Evolutionary conservation across 2,888 invertebrate genomes (phyloP), one percentile per base, ranked within the genome.

Genomic region (Artemia sinica): DNA sequence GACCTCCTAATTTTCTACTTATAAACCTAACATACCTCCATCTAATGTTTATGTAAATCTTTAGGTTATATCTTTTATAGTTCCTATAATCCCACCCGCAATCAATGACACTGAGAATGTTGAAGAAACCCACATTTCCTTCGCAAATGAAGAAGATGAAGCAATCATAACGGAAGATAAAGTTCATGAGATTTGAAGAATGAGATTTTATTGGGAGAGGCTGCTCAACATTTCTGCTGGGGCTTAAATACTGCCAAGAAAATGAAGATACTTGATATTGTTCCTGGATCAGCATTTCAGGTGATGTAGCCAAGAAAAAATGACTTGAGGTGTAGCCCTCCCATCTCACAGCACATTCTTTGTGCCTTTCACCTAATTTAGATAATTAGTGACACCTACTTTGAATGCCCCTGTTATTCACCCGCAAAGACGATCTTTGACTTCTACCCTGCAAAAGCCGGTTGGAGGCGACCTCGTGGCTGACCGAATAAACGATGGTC

Each of bases 231-330:
- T 72, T 78, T 76, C 72, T 79, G 79, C 73, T 79, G 76, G 73
- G 78, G 79, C 13, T 76, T 74, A 71, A 74, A 74, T 5, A 76
- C 78, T 18, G 78, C 77, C 1, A 71, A 74, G 67, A 72, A 77
- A 52, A 74, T 79, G 73, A 72, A 72, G 12, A 74, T 78, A 67
- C 73, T 71, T 18, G 77, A 77, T 67, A 75, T 79, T 12, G 72
- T 75, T 50, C 75, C 76, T 58, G 74, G 76, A 49, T 76, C 75
- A 71, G 78, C 78, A 63, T 78, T 78, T 73, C 78, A 78, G 73
- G 79, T 79, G 73, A 69, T 18, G 12, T 28, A 28, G 28, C 28
- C 28, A 28, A 28, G 28, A 28, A 28, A 28, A 28, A 28, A 28
- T 28, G 28, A 28, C 28, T 28, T 2, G 28, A 28, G 4, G 4